Conservation (phyloP, 2,797 vertebrate genomes). For the Acipenser ruthenus region DNA sequence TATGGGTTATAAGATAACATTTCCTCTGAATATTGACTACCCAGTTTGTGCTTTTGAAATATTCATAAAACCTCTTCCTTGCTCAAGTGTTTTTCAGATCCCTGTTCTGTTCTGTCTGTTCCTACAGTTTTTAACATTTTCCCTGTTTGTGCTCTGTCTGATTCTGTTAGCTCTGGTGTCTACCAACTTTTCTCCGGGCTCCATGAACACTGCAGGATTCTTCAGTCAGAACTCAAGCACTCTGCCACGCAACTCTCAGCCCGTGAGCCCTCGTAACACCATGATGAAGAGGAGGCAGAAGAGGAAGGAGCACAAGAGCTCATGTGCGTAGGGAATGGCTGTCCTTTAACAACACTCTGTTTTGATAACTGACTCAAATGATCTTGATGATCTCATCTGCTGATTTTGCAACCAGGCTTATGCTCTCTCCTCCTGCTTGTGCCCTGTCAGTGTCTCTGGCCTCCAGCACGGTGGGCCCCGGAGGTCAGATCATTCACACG, state of each 20-base stretch:
- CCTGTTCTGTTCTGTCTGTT: too few relatives aligned
- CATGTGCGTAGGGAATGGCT: slow-evolving; percentile 54
- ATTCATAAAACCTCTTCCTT: too few relatives aligned
- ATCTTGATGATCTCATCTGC: too few relatives aligned
- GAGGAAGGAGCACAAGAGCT: slow-evolving; percentile 90
- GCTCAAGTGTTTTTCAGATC: too few relatives aligned
- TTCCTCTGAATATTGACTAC: too few relatives aligned
- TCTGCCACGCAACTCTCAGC: slow-evolving; percentile 70
- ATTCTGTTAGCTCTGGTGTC: slow-evolving; percentile 72
- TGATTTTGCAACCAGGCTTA: too few relatives aligned
- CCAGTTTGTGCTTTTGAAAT: too few relatives aligned
- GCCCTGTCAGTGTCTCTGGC: slow-evolving; percentile 72
- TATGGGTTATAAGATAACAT: too few relatives aligned
- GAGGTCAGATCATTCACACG: slow-evolving; percentile 87
- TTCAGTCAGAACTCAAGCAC: slow-evolving; percentile 81
- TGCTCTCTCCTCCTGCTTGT: slow-evolving; percentile 20
- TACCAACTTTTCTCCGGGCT: slow-evolving; percentile 79
- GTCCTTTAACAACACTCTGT: too few relatives aligned
- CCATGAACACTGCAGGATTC: slow-evolving; percentile 70
- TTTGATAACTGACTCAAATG: too few relatives aligned
- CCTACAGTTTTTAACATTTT: not conserved
- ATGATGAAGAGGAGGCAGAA: slow-evolving; percentile 80
- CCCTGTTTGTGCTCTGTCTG: slow-evolving; percentile 23
- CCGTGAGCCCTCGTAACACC: slow-evolving; percentile 87
- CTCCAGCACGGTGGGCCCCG: slow-evolving; percentile 86